phyloP scores from a whole-genome alignment of 1,140 invertebrate species.

The Drosophila auraria region DNA sequence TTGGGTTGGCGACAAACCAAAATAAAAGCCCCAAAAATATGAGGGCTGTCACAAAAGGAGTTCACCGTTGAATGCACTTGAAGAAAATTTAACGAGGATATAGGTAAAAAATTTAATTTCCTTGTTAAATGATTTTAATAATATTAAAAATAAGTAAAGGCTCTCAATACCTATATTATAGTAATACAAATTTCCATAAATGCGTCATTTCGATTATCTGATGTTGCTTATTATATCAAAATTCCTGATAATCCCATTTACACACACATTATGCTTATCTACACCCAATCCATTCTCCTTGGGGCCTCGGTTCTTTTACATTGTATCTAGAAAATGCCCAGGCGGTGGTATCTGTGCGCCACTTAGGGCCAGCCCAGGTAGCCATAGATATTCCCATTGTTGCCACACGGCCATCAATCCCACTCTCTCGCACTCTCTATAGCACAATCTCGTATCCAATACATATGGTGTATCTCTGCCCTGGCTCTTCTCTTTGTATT shows the following conservation, averaged over 20 bases:
- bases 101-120: background rate
- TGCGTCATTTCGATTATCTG: background rate
- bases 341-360: constrained; percentile 21
- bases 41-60: constrained; percentile 12
- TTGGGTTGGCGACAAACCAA: constrained; percentile 40
- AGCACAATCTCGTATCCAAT: background rate
- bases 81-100: background rate
- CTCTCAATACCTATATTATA: too few species aligned
- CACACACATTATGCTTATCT: constrained; percentile 41
- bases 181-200: background rate
- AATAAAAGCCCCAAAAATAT: background rate
- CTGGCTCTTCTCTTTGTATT: constrained; percentile 32
- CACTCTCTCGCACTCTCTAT: background rate
- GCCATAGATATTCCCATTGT: constrained; percentile 47
- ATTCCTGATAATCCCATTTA: constrained; percentile 11
- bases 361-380: constrained; percentile 33
- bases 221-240: background rate
- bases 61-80: background rate
- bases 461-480: constrained; percentile 38
- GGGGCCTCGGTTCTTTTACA: background rate
- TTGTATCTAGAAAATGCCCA: constrained; percentile 27
- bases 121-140: background rate
- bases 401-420: constrained; percentile 47
- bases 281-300: constrained; percentile 13
- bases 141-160: background rate